Conservation (phyloP, 2,888 invertebrate genomes). For the Miltochrista miniata region DNA sequence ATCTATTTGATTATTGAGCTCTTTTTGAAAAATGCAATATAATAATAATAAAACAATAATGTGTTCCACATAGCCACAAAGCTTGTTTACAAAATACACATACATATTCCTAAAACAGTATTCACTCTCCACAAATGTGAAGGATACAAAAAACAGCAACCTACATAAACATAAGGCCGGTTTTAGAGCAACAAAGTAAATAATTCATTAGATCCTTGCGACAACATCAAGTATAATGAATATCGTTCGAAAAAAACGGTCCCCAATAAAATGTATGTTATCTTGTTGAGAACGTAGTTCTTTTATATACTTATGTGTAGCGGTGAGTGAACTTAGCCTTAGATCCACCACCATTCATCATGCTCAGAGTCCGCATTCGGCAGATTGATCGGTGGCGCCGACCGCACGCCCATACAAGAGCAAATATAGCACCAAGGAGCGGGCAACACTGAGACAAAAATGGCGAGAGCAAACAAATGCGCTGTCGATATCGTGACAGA, state of each 20-base stretch:
- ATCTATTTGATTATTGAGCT: no score
- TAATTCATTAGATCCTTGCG: constrained; percentile 64
- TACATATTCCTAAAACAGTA: constrained; percentile 12
- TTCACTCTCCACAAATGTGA: constrained; percentile 19
- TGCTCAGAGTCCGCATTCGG: constrained; percentile 64
- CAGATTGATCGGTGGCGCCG: constrained; percentile 74
- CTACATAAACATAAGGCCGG: constrained; percentile 54
- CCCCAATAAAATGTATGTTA: constrained; percentile 62
- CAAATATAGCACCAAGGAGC: constrained; percentile 51
- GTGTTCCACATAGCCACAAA: background rate
- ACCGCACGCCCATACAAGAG: constrained; percentile 43
- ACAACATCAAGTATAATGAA: constrained; percentile 57
- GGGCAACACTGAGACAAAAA: constrained; percentile 75
- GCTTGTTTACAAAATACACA: constrained; percentile 13
- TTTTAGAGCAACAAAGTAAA: constrained; percentile 56
- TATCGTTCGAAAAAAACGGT: constrained; percentile 46
- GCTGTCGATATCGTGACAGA: constrained; percentile 78
- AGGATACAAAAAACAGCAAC: constrained; percentile 1
- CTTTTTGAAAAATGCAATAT: no score
- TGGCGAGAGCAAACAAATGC: constrained; percentile 80
- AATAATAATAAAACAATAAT: no score
- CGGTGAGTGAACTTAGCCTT: constrained; percentile 44
- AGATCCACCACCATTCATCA: constrained; percentile 67
- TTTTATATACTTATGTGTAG: constrained; percentile 21
- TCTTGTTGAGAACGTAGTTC: constrained; percentile 42